phyloP scores from a whole-genome alignment of 2,797 vertebrate species.

The Neopelma chrysocephalum region DNA sequence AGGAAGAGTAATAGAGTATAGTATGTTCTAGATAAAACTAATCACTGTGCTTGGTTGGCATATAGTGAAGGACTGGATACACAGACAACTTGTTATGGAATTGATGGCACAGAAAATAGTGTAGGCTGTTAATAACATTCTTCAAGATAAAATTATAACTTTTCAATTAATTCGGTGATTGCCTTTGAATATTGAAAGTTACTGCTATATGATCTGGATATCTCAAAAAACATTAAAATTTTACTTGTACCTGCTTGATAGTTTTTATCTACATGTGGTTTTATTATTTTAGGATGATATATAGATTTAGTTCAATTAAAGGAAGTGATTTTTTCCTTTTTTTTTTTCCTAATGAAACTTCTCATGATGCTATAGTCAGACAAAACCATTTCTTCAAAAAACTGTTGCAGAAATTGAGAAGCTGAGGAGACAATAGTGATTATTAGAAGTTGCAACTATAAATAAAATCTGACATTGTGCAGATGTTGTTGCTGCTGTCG shows the following conservation, averaged over 20 bases:
- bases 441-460: not conserved
- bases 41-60: not conserved
- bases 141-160: not conserved
- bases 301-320: not conserved
- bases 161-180: not conserved
- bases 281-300: not conserved
- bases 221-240: not conserved
- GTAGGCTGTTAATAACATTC: not conserved
- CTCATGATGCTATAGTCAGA: not conserved
- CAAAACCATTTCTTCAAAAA: not conserved
- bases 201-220: not conserved
- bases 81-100: not conserved
- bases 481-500: not conserved
- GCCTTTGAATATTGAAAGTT: not conserved
- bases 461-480: not conserved
- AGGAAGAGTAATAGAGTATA: not conserved
- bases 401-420: not conserved
- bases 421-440: not conserved
- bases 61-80: not conserved
- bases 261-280: not conserved
- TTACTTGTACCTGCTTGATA: not conserved
- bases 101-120: not conserved
- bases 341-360: not conserved
- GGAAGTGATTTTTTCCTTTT: not conserved
- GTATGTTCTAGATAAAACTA: not conserved